Conservation (phyloP, 2,797 vertebrate genomes). For the Silurus lanzhouensis region DNA sequence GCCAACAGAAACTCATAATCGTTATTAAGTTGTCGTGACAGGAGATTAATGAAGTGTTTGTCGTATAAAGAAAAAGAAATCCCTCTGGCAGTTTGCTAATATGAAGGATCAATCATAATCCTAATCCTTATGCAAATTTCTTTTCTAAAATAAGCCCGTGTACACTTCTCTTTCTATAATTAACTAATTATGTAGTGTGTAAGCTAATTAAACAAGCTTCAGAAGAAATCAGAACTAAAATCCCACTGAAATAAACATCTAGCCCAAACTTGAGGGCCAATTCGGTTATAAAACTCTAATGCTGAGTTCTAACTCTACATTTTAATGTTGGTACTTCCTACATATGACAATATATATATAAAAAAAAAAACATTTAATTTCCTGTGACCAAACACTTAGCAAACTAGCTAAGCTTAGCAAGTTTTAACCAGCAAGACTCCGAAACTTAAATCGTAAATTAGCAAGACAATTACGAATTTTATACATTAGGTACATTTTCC, state of each 20-base stretch:
- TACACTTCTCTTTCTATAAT: not conserved
- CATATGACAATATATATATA: not conserved
- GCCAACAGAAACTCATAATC: not conserved
- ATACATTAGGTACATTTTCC: not conserved
- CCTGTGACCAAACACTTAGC: not conserved
- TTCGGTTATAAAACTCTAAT: not conserved
- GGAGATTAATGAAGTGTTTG: not conserved
- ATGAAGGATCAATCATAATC: not conserved
- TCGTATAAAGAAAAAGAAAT: not conserved
- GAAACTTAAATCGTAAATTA: not conserved
- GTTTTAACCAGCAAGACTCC: not conserved
- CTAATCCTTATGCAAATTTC: not conserved
- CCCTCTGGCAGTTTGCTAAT: not conserved
- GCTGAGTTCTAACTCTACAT: not conserved
- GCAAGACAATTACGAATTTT: not conserved
- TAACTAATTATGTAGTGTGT: not conserved
- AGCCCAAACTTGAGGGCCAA: not conserved
- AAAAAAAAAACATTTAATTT: not conserved
- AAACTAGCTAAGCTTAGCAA: too few relatives aligned
- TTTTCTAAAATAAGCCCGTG: not conserved
- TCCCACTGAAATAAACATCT: not conserved
- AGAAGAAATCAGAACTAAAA: not conserved
- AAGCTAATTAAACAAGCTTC: not conserved
- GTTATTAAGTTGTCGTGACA: not conserved
- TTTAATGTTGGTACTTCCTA: not conserved